phyloP scores from a whole-genome alignment of 2,797 vertebrate genomes.

The Numenius phaeopus region DNA sequence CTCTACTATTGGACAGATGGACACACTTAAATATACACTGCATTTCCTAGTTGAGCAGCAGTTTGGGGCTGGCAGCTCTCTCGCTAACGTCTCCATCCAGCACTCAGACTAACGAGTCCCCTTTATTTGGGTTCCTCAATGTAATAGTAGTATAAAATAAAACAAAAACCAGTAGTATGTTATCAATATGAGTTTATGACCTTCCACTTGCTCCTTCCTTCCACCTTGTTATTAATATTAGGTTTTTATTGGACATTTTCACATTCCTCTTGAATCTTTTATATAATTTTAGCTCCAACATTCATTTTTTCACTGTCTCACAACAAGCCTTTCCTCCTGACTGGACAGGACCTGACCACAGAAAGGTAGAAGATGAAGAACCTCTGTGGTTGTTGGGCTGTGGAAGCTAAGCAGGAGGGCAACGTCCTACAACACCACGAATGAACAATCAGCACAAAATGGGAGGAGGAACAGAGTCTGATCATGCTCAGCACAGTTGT shows the following conservation, averaged over 20 bases:
- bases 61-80: background rate
- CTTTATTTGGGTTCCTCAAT: background rate
- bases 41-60: background rate
- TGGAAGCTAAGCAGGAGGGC: background rate
- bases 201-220: background rate
- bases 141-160: background rate
- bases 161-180: rapidly evolving
- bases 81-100: background rate
- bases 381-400: background rate
- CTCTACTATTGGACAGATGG: background rate
- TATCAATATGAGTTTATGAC: background rate
- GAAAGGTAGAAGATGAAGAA: background rate
- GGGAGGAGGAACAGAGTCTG: background rate
- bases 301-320: background rate
- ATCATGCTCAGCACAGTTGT: background rate
- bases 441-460: background rate
- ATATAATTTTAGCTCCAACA: background rate
- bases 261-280: background rate
- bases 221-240: background rate
- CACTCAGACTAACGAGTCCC: background rate
- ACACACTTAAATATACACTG: background rate
- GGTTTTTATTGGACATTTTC: background rate
- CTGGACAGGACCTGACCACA: background rate
- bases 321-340: background rate
- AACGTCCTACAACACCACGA: background rate